Evolutionary conservation across 2,113 vertebrate genomes (phyloP).

Genomic region (Sorex fumeus): DNA sequence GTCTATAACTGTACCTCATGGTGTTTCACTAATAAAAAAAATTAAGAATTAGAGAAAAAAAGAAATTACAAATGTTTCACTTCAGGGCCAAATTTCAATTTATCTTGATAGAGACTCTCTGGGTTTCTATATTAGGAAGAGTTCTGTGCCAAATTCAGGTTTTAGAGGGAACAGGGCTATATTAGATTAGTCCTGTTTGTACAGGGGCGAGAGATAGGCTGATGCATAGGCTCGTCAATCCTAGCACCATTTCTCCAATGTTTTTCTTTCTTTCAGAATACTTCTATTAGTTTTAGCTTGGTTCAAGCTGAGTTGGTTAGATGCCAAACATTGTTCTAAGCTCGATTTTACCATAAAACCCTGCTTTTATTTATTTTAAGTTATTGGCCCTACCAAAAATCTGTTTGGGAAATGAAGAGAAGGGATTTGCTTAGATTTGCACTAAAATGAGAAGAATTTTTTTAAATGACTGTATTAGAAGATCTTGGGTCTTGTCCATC

Average conservation of each 20-base stretch:
- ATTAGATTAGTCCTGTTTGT: constrained; percentile 12
- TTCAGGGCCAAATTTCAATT: constrained; percentile 23
- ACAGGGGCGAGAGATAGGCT: neutral
- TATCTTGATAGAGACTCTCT: constrained; percentile 28
- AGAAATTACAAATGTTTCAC: constrained; percentile 41
- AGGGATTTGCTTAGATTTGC: neutral
- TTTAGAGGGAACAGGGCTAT: constrained; percentile 32
- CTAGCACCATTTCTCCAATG: neutral
- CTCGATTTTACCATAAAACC: constrained; percentile 40
- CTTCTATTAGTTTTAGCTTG: constrained; percentile 12
- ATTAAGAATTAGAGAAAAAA: too few relatives aligned
- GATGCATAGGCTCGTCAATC: neutral
- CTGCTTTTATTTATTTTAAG: constrained; percentile 1
- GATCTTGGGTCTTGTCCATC: neutral
- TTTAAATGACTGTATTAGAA: constrained; percentile 42
- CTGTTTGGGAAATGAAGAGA: constrained; percentile 26
- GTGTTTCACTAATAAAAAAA: too few relatives aligned
- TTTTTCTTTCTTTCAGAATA: neutral
- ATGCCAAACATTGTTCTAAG: neutral
- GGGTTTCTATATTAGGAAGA: neutral
- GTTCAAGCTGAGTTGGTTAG: neutral
- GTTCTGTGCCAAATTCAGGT: neutral
- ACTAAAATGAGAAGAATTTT: constrained; percentile 37
- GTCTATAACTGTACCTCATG: too few relatives aligned
- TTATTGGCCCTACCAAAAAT: neutral